Evolutionary conservation across 2,113 vertebrate species (phyloP).

Genomic region (Rhineura floridana): DNA sequence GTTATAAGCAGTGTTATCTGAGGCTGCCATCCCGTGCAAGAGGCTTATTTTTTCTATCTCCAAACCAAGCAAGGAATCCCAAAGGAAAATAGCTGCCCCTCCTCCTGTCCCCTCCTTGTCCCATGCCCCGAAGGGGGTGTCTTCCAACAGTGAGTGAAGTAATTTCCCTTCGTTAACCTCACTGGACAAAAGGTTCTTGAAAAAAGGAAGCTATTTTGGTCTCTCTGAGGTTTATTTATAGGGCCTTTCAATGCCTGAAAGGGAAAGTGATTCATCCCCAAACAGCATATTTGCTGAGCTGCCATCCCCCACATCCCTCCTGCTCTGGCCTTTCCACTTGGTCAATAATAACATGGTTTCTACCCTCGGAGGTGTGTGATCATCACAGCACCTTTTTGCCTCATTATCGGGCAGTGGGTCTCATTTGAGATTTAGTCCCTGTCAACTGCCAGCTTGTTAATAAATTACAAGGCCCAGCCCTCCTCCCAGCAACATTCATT

Average conservation of each 20-base stretch:
- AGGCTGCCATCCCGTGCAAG: background rate
- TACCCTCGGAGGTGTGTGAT: conserved; percentile 18
- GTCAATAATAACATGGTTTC: conserved; percentile 19
- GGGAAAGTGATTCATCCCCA: conserved; percentile 38
- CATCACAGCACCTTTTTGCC: conserved; percentile 19
- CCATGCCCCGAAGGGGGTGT: background rate
- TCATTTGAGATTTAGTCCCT: background rate
- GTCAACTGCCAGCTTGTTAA: conserved; percentile 17
- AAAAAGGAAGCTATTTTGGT: conserved; percentile 37
- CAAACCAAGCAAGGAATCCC: background rate
- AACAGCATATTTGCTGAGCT: background rate
- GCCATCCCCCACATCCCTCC: background rate
- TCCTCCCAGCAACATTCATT: background rate
- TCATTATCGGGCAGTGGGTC: conserved; percentile 2
- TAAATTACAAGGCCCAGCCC: background rate
- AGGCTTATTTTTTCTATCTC: background rate
- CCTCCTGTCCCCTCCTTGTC: background rate
- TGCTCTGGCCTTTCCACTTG: background rate
- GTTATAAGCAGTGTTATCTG: background rate
- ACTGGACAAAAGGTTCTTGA: conserved; percentile 33
- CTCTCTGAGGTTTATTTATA: conserved; percentile 37
- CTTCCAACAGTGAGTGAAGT: conserved; percentile 12
- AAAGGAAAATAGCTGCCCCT: background rate
- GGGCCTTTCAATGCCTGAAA: conserved; percentile 28
- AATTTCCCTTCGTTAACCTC: conserved; percentile 34